Base-by-base conservation (phyloP, 2,113 vertebrate species). In the Corydoras sp. region DNA sequence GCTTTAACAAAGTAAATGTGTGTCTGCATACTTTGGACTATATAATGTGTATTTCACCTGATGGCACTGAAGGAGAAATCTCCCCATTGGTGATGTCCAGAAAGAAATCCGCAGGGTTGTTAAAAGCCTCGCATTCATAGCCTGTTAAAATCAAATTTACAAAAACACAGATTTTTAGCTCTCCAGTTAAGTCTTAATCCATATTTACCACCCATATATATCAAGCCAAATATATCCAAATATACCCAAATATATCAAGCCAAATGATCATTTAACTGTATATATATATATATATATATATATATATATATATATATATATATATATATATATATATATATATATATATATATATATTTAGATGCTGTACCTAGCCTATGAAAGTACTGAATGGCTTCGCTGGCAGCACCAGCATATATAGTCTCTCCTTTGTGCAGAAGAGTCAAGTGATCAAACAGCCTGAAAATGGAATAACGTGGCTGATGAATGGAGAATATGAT, bases 401-500 rank as follows among this genome's bases (percentile, higher is more conserved):
- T 53, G 0, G 85, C 80, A 13, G 77, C 76, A 14, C 89, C 91
- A 5, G 88, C 82, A 5, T 87, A 92, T 67, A 91, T 84, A 12
- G 87, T 75, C 77, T 92, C 86, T 56, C 90, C 91, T 73, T 89
- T 89, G 51, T 90, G 88, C 82, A 92, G 86, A 59, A 92, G 84
- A 0, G 85, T 91, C 78, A 92, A 83, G 64, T 90, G 83, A 79
- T 92, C 89, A 71, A 92, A 89, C 69, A 83, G 81, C 65, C 29
- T 85, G 83, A 90, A 92, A 83, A 92, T 92, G 76, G 91, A 90
- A 73, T 87, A 91, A 11, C 90, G 87, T 1, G 91, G 90, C 76
- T 92, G 91, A 78, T 92, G 90, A 70, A 92, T 91, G 76, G 90
- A 92, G 84, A 92, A 92, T 75, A 92, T 89, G 12, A 92, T 86